Evolutionary conservation across 1,140 invertebrate species (phyloP).

Genomic region (Pseudomyrmex dendroicus): DNA sequence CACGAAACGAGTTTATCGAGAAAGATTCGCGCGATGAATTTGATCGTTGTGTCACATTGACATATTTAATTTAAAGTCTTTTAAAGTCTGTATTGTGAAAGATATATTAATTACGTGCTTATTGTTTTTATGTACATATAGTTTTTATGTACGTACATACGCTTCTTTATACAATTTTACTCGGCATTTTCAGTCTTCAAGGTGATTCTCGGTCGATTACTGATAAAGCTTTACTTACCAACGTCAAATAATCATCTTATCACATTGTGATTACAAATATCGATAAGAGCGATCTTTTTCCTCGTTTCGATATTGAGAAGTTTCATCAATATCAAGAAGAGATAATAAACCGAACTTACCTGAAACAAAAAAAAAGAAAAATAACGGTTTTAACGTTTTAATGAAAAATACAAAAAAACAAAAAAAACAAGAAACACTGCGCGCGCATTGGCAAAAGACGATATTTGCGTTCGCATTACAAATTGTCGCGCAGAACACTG

Average conservation of each 20-base stretch:
- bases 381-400: background rate
- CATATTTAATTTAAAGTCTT: background rate
- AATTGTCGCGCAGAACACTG: conserved; percentile 5
- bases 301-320: conserved; percentile 53
- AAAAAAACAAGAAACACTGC: background rate
- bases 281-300: conserved; percentile 49
- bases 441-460: background rate
- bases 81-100: background rate
- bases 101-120: too few species aligned
- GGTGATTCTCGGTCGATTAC: conserved; percentile 17
- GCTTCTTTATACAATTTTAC: background rate
- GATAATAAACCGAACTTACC: conserved; percentile 58
- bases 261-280: conserved; percentile 37
- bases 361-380: conserved; percentile 58
- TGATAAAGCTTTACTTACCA: conserved; percentile 49
- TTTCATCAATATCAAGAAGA: conserved; percentile 22
- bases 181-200: background rate
- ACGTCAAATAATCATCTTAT: conserved; percentile 46
- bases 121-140: background rate
- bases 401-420: too few species aligned
- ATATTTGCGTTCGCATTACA: background rate
- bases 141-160: background rate
- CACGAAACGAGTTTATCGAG: background rate
- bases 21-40: background rate
- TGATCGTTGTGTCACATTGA: background rate